A percentile compares a stretch with the other conserved stretches of the same genome.
Conservation (phyloP, 2,888 invertebrate genomes). For the Perizoma affinitatum region DNA sequence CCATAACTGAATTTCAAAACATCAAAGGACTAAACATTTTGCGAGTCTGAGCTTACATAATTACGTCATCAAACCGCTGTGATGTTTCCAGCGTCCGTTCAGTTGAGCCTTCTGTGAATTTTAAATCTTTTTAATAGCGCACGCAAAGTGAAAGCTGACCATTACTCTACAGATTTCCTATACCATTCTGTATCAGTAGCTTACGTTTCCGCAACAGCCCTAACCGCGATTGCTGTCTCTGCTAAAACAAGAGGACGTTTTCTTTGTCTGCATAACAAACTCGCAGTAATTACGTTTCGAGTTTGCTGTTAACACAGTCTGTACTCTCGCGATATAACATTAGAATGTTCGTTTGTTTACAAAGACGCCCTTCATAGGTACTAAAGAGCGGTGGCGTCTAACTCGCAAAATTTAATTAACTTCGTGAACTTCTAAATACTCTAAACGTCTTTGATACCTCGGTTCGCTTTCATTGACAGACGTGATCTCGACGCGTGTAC, state of each 20-base stretch:
- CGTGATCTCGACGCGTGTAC: constrained; percentile 65
- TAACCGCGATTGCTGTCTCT: constrained; percentile 24
- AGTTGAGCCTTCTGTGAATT: constrained; percentile 79
- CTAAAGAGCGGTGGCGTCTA: constrained; percentile 74
- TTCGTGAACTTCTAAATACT: constrained; percentile 83
- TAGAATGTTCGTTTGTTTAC: constrained; percentile 79
- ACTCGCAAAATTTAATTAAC: constrained; percentile 82
- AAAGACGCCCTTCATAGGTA: constrained; percentile 72
- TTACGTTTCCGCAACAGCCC: constrained; percentile 30
- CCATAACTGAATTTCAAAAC: constrained; percentile 58
- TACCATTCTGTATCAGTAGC: constrained; percentile 10
- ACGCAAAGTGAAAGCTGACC: constrained; percentile 63
- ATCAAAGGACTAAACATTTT: constrained; percentile 67
- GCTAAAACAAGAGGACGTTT: constrained; percentile 41
- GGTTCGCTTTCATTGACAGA: constrained; percentile 75
- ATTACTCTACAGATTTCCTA: constrained; percentile 57
- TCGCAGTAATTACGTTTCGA: constrained; percentile 68
- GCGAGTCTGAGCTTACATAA: constrained; percentile 66
- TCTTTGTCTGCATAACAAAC: constrained; percentile 59
- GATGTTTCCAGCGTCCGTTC: constrained; percentile 60
- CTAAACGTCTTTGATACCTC: constrained; percentile 82
- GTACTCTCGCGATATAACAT: constrained; percentile 75
- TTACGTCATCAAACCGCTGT: constrained; percentile 73
- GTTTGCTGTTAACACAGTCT: constrained; percentile 66
- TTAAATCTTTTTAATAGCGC: constrained; percentile 80